These are phyloP conservation scores for Hecatera dysodea DNA, from an alignment of 2,888 invertebrate genomes.

Conservation along the genomic window DNA sequence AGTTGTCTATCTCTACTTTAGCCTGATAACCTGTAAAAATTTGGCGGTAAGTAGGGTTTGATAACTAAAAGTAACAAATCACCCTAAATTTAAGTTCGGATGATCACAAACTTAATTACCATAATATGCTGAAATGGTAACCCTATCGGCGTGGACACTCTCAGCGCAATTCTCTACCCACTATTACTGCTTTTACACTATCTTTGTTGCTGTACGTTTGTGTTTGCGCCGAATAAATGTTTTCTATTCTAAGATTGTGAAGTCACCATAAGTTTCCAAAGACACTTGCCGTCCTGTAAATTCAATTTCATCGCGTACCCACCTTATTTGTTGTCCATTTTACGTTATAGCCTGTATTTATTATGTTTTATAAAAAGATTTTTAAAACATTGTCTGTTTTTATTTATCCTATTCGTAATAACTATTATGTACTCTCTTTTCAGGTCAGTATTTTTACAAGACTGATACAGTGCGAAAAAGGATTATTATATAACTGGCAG, in stretches of 20 bases:
- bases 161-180: no score
- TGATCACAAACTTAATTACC: not conserved
- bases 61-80: not conserved
- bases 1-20: not conserved
- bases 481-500: not conserved
- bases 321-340: slow-evolving; percentile 87
- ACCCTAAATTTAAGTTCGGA: not conserved
- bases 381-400: slow-evolving; percentile 67
- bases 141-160: no score
- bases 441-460: not conserved
- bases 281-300: slow-evolving; percentile 84
- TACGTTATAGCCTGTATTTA: slow-evolving; percentile 87
- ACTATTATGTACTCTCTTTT: slow-evolving; percentile 4
- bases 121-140: no score
- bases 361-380: slow-evolving; percentile 89
- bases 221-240: no score
- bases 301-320: slow-evolving; percentile 79
- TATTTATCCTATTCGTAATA: slow-evolving; percentile 11
- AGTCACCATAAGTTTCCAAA: slow-evolving; percentile 70
- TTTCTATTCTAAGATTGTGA: slow-evolving; percentile 37
- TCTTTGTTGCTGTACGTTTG: no score
- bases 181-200: no score
- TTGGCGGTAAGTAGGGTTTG: not conserved
- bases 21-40: not conserved
- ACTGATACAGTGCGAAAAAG: no score